Percentiles rank a stretch among this genome's conserved stretches.
phyloP scores from a whole-genome alignment of 2,797 vertebrate genomes.

The Epinephelus awoara region DNA sequence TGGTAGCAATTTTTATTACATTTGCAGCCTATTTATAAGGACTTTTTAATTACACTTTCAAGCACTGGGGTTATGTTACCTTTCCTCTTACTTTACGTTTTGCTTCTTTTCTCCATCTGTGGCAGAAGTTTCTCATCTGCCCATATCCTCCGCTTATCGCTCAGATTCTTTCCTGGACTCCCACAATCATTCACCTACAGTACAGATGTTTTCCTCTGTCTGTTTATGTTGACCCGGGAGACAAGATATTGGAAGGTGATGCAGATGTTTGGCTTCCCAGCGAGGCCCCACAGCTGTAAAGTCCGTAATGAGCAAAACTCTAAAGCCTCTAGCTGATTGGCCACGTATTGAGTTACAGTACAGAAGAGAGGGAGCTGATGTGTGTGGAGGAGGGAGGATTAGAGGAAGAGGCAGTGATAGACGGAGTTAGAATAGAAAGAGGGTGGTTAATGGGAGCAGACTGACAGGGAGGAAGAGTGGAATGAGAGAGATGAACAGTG shows the following conservation, averaged over 20 bases:
- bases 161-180: conserved; percentile 67
- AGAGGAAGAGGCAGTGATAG: conserved; percentile 40
- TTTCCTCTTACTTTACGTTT: conserved; percentile 16
- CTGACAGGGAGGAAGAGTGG: conserved; percentile 52
- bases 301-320: conserved; percentile 69
- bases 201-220: conserved; percentile 66
- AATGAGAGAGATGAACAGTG: conserved; percentile 21
- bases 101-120: conserved; percentile 27
- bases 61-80: background rate
- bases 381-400: conserved; percentile 36
- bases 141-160: conserved; percentile 59
- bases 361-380: conserved; percentile 55
- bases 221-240: conserved; percentile 63
- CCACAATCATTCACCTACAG: conserved; percentile 70
- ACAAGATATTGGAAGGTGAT: conserved; percentile 73
- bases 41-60: conserved; percentile 25
- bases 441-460: conserved; percentile 43
- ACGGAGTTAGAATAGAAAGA: conserved; percentile 39
- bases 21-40: conserved; percentile 6
- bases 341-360: conserved; percentile 71
- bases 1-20: conserved; percentile 1
- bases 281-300: conserved; percentile 77
- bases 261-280: conserved; percentile 76
- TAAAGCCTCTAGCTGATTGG: conserved; percentile 71
- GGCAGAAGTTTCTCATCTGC: conserved; percentile 55